These are phyloP conservation scores for Stenchaetothrips biformis DNA, from an alignment of 2,888 invertebrate genomes.

Conservation along the genomic window DNA sequence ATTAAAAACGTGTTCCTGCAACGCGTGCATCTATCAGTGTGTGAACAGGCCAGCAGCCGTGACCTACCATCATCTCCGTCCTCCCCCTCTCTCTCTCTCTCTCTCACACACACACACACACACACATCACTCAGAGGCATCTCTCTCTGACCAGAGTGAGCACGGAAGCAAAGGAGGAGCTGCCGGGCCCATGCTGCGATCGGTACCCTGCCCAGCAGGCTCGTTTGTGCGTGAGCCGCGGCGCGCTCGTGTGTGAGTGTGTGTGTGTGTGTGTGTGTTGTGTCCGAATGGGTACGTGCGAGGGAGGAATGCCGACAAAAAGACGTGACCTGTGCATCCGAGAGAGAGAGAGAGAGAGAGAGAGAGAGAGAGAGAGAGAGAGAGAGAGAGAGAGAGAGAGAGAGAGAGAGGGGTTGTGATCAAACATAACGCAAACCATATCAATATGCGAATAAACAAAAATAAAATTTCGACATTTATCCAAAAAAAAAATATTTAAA, in stretches of 20 bases:
- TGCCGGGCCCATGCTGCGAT: neutral
- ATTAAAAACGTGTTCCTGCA: constrained; percentile 2
- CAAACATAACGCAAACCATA: no score
- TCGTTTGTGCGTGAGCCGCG: no score
- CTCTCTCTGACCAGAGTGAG: neutral
- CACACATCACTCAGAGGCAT: constrained; percentile 2
- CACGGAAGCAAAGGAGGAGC: neutral
- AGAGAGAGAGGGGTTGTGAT: neutral
- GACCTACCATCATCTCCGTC: neutral
- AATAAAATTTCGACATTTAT: no score
- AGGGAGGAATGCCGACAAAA: no score
- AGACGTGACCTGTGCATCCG: no score
- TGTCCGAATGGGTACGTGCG: no score
- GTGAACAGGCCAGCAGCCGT: neutral
- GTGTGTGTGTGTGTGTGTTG: no score
- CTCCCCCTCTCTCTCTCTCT: neutral
- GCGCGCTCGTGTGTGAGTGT: no score
- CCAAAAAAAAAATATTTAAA: no score
- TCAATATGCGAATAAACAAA: no score
- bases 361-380: neutral
- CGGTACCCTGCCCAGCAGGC: neutral
- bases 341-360: neutral
- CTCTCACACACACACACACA: neutral
- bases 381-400: neutral
- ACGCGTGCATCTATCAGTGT: neutral